These are phyloP conservation scores for Ammodytes dubius DNA, from an alignment of 2,113 vertebrate genomes.

Conservation along the genomic window DNA sequence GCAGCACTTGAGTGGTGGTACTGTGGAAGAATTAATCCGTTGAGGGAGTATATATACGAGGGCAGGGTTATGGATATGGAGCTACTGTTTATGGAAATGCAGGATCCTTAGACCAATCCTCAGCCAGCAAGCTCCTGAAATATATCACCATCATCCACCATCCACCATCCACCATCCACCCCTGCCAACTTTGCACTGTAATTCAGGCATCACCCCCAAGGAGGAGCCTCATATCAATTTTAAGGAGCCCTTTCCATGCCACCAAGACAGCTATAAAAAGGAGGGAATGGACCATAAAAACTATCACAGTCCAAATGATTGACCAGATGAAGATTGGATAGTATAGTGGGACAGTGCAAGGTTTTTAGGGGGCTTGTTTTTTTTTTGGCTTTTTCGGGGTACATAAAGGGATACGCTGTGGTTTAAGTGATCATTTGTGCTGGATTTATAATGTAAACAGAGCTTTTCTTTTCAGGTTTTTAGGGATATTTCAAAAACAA, in stretches of 20 bases:
- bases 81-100: constrained; percentile 81
- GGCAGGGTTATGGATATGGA: constrained; percentile 55
- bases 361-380: neutral
- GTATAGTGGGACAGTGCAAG: neutral
- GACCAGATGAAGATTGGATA: neutral
- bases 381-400: neutral
- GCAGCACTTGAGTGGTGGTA: constrained; percentile 42
- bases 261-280: constrained; percentile 50
- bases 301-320: constrained; percentile 18
- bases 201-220: constrained; percentile 38
- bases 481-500: too few species aligned
- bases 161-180: constrained; percentile 16
- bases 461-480: neutral
- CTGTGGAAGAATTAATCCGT: constrained; percentile 2
- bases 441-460: neutral
- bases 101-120: constrained; percentile 75
- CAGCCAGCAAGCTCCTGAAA: constrained; percentile 76
- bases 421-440: neutral
- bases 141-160: constrained; percentile 32
- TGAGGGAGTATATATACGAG: constrained; percentile 61
- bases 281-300: constrained; percentile 46
- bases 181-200: constrained; percentile 44
- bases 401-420: neutral
- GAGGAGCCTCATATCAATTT: constrained; percentile 64
- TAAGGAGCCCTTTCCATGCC: constrained; percentile 33